These are phyloP conservation scores for Xylota segnis DNA, from an alignment of 2,888 invertebrate species.

Conservation along the genomic window DNA sequence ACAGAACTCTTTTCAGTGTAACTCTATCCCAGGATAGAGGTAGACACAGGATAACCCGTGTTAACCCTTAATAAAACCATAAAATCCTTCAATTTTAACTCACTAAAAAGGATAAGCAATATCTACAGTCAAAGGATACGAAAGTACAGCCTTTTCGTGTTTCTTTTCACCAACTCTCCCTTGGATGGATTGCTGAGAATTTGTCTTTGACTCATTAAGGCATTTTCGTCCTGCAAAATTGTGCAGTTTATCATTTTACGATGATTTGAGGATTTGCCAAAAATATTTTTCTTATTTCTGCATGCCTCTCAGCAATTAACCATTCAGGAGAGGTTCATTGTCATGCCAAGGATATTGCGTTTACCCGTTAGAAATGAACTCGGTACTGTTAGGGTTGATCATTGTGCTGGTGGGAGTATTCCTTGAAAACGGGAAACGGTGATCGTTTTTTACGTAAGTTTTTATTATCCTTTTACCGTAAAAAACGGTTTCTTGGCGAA, in stretches of 20 bases:
- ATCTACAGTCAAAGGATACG: conserved; percentile 49
- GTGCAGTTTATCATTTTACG: conserved; percentile 74
- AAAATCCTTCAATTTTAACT: conserved; percentile 81
- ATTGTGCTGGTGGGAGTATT: conserved; percentile 37
- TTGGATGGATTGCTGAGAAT: conserved; percentile 49
- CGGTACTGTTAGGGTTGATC: conserved; percentile 54
- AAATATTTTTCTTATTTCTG: conserved; percentile 42
- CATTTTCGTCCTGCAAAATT: conserved; percentile 53
- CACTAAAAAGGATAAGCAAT: conserved; percentile 55
- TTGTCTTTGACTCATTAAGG: conserved; percentile 36
- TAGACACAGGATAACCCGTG: conserved; percentile 69
- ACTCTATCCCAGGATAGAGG: conserved; percentile 71
- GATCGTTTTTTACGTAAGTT: conserved; percentile 74
- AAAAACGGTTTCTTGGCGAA: conserved; percentile 45
- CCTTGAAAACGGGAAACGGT: conserved; percentile 37
- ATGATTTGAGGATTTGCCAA: conserved; percentile 61
- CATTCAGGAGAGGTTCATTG: conserved; percentile 54
- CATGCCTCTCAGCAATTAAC: conserved; percentile 48
- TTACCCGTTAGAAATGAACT: conserved; percentile 74
- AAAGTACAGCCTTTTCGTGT: conserved; percentile 14
- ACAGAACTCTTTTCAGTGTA: conserved; percentile 71
- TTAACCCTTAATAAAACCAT: conserved; percentile 83
- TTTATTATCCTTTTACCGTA: conserved; percentile 52
- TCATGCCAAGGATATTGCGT: conserved; percentile 68
- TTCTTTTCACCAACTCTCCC: conserved; percentile 37